A percentile compares a stretch with the other conserved stretches of the same genome.
Evolutionary conservation across 2,797 vertebrate species (phyloP).

Genomic region (Ateles fusciceps): DNA sequence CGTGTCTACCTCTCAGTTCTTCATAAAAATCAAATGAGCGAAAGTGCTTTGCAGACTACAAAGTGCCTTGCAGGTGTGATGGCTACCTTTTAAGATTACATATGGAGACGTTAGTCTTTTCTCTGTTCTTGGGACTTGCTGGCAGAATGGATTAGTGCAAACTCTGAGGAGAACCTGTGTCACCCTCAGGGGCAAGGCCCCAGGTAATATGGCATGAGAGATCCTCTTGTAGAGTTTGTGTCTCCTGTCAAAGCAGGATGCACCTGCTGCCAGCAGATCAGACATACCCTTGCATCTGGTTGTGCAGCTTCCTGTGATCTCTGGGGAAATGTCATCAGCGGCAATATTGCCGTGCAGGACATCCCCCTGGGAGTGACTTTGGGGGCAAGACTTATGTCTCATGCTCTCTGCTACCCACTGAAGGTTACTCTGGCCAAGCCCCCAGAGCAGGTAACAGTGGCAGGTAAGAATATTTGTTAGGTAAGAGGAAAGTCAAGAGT

Average conservation of each 20-base stretch:
- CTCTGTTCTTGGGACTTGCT: not conserved
- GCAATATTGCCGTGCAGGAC: not conserved
- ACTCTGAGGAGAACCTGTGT: not conserved
- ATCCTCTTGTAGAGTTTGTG: not conserved
- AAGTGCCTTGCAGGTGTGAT: not conserved
- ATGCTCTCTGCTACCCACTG: not conserved
- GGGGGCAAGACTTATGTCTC: not conserved
- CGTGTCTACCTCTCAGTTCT: not conserved
- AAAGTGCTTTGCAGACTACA: not conserved
- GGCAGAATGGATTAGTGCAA: not conserved
- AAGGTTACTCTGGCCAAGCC: not conserved
- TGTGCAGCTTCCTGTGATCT: constrained; percentile 55
- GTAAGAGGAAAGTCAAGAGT: not conserved
- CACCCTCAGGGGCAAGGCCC: not conserved
- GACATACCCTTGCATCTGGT: constrained; percentile 15
- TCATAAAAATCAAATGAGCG: constrained; percentile 13
- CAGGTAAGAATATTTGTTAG: not conserved
- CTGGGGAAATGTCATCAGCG: constrained; percentile 54
- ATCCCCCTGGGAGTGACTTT: constrained; percentile 31
- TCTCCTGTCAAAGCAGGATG: constrained; percentile 1
- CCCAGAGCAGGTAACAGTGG: not conserved
- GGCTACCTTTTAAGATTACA: not conserved
- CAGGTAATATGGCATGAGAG: not conserved
- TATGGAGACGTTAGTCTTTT: not conserved
- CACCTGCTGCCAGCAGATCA: constrained; percentile 16